Conservation (phyloP, 2,888 invertebrate species). For the Lapara coniferarum region DNA sequence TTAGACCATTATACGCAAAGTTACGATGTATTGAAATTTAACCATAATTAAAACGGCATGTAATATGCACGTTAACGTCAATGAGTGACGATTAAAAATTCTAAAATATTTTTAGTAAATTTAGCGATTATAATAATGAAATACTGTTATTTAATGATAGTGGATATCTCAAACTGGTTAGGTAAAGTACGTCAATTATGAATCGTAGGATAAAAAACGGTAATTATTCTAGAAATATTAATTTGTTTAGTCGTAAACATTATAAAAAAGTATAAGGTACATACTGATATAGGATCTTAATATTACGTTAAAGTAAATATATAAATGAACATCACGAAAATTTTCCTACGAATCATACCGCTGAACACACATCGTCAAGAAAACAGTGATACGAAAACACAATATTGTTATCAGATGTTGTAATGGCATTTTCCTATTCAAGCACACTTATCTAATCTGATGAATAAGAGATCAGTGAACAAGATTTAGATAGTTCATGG, state of each 20-base stretch:
- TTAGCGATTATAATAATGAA: no score
- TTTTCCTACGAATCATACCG: neutral
- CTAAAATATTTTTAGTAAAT: neutral
- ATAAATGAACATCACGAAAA: neutral
- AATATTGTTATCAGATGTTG: constrained; percentile 14
- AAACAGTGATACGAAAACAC: constrained; percentile 21
- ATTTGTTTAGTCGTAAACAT: no score
- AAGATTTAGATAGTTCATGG: neutral
- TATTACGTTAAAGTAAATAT: neutral
- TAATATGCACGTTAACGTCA: neutral
- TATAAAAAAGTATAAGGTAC: no score
- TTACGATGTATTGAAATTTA: neutral
- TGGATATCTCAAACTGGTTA: no score
- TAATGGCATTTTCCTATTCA: constrained; percentile 6
- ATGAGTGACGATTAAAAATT: neutral
- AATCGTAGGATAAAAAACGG: no score
- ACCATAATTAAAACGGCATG: neutral
- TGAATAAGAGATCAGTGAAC: constrained; percentile 28
- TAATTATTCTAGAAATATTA: no score
- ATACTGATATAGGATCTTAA: no score
- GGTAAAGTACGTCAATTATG: no score
- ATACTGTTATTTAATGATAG: no score
- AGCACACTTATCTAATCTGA: constrained; percentile 22
- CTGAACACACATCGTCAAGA: neutral
- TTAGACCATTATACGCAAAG: neutral